phyloP scores from a whole-genome alignment of 2,113 vertebrate genomes.

The Tautogolabrus adspersus region DNA sequence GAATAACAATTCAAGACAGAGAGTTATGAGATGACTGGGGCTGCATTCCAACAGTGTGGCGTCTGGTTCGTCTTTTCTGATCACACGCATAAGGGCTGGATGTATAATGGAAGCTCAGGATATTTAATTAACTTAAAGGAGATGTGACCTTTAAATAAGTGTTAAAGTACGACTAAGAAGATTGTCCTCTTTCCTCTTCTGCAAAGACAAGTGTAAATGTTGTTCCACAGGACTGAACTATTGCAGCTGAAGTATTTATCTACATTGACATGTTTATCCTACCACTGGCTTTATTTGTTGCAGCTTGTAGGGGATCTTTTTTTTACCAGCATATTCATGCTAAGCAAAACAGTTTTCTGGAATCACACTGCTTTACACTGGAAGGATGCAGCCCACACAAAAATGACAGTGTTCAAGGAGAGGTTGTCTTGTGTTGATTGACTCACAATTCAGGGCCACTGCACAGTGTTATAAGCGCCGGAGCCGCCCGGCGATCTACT shows the following conservation, averaged over 20 bases:
- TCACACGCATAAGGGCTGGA: background rate
- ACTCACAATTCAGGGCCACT: slow-evolving; percentile 99
- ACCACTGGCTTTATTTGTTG: too few relatives aligned
- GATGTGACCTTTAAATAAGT: background rate
- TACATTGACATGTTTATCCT: too few relatives aligned
- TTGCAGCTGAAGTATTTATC: too few relatives aligned
- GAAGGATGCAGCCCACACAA: slow-evolving; percentile 66
- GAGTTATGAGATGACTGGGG: slow-evolving; percentile 61
- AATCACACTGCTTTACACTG: slow-evolving; percentile 30
- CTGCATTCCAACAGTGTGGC: slow-evolving; percentile 71
- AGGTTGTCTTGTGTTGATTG: slow-evolving; percentile 83
- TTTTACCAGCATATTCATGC: background rate
- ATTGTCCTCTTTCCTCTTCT: background rate
- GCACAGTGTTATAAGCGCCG: slow-evolving; percentile 99
- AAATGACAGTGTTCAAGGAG: slow-evolving; percentile 58
- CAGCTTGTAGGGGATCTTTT: too few relatives aligned
- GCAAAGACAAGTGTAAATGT: background rate
- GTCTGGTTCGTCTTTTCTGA: background rate
- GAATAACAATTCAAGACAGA: slow-evolving; percentile 38
- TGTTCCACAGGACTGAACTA: background rate
- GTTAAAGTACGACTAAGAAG: background rate
- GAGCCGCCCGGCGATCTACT: slow-evolving; percentile 99
- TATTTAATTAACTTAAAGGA: background rate
- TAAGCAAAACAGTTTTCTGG: background rate
- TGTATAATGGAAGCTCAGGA: background rate